These are phyloP conservation scores for Amphiprion ocellaris DNA, from an alignment of 2,113 vertebrate genomes.

Conservation along the genomic window DNA sequence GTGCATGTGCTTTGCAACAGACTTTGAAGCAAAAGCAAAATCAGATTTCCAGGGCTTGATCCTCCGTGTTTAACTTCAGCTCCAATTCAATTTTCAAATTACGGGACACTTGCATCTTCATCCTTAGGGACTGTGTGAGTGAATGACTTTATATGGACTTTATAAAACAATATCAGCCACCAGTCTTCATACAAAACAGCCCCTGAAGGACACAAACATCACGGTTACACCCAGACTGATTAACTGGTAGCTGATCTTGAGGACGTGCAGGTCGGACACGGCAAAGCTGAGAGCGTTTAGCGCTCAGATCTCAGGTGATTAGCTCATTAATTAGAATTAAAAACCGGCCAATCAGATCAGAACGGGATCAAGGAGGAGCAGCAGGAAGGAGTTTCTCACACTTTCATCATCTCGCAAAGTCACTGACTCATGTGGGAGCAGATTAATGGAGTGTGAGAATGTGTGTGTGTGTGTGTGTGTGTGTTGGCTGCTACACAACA, in stretches of 20 bases:
- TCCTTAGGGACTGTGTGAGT: neutral
- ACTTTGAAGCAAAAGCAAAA: no score
- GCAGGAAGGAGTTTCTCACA: conserved; percentile 43
- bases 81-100: no score
- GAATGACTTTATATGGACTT: neutral
- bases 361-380: conserved; percentile 19
- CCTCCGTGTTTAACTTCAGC: no score
- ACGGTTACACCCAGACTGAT: neutral
- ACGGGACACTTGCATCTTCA: no score
- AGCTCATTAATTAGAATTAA: conserved; percentile 19
- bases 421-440: conserved; percentile 46
- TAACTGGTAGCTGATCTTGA: neutral
- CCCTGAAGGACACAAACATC: neutral
- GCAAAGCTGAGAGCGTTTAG: conserved; percentile 9
- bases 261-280: neutral
- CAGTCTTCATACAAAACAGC: neutral
- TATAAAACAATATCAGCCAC: neutral
- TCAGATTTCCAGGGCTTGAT: no score
- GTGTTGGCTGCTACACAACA: neutral
- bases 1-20: no score
- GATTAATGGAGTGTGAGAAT: conserved; percentile 36
- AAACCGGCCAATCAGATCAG: conserved; percentile 24
- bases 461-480: neutral
- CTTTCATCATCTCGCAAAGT: conserved; percentile 66
- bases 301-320: conserved; percentile 16